These are phyloP conservation scores for Calephelis perditalis DNA, from an alignment of 2,888 invertebrate species.

Conservation along the genomic window DNA sequence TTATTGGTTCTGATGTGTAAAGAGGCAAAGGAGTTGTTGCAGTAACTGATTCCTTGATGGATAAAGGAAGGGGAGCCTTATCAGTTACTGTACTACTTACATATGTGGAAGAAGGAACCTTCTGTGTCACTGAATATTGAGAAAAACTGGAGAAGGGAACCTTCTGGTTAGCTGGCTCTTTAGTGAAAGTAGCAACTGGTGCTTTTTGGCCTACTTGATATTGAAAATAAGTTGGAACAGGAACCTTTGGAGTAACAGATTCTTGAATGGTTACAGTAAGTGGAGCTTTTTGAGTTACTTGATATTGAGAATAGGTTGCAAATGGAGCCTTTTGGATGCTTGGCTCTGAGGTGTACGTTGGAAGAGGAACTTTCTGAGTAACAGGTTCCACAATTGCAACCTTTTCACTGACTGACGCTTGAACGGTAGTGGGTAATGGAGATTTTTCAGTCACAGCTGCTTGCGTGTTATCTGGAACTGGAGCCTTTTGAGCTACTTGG, in stretches of 20 bases:
- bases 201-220: slow-evolving; percentile 1
- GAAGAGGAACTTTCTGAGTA: background rate
- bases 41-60: background rate
- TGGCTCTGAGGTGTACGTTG: background rate
- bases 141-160: slow-evolving; percentile 1
- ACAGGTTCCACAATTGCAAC: background rate
- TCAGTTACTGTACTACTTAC: slow-evolving; percentile 3
- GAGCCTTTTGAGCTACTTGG: background rate
- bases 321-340: background rate
- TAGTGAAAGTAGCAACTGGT: background rate
- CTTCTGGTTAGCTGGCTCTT: slow-evolving; percentile 4
- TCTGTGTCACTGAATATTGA: background rate
- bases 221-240: background rate
- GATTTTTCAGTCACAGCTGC: background rate
- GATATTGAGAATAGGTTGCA: background rate
- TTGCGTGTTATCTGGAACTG: background rate
- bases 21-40: background rate
- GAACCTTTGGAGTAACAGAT: background rate
- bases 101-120: background rate
- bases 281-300: background rate
- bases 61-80: slow-evolving; percentile 10
- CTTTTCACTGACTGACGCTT: background rate
- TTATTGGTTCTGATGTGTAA: slow-evolving; percentile 5
- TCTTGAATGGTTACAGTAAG: background rate
- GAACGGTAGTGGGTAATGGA: background rate